A percentile compares a stretch with the other conserved stretches of the same genome.
These are phyloP conservation scores for Distichodus sexfasciatus DNA, from an alignment of 2,797 vertebrate species.

Conservation along the genomic window DNA sequence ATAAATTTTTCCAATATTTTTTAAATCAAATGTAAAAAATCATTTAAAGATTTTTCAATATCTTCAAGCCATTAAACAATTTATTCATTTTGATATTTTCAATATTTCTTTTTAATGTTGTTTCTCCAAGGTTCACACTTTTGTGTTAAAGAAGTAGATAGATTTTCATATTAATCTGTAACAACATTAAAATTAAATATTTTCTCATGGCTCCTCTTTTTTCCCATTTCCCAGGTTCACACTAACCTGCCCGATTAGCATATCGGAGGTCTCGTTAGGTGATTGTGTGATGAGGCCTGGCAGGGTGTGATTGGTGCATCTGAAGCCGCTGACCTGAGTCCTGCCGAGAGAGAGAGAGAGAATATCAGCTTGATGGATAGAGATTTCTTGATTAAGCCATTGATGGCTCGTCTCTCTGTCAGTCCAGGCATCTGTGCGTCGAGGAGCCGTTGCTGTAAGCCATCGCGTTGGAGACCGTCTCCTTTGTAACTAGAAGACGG, in stretches of 20 bases:
- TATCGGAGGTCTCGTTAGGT: constrained; percentile 38
- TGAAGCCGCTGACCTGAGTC: constrained; percentile 32
- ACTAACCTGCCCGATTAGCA: constrained; percentile 37
- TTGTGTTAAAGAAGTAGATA: too few species aligned
- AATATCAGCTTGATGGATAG: constrained; percentile 49
- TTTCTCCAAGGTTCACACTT: too few species aligned
- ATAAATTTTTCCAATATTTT: too few species aligned
- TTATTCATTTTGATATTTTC: too few species aligned
- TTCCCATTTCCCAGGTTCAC: constrained; percentile 21
- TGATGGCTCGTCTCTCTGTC: constrained; percentile 37
- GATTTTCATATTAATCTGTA: too few species aligned
- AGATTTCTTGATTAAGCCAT: constrained; percentile 51
- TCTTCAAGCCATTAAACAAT: too few species aligned
- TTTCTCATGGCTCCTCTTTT: too few species aligned
- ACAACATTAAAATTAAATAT: too few species aligned
- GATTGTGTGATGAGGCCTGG: constrained; percentile 48
- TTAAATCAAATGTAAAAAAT: too few species aligned
- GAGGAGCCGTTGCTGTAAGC: constrained; percentile 4
- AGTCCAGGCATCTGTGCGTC: neutral
- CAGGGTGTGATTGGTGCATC: constrained; percentile 37
- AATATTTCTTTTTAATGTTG: too few species aligned
- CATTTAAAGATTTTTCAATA: too few species aligned
- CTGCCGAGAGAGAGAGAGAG: constrained; percentile 23
- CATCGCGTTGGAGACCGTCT: neutral
- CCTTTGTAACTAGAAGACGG: neutral